A percentile compares a stretch with the other conserved stretches of the same genome.
phyloP scores from a whole-genome alignment of 2,888 invertebrate genomes.

The Drosophila prolongata region DNA sequence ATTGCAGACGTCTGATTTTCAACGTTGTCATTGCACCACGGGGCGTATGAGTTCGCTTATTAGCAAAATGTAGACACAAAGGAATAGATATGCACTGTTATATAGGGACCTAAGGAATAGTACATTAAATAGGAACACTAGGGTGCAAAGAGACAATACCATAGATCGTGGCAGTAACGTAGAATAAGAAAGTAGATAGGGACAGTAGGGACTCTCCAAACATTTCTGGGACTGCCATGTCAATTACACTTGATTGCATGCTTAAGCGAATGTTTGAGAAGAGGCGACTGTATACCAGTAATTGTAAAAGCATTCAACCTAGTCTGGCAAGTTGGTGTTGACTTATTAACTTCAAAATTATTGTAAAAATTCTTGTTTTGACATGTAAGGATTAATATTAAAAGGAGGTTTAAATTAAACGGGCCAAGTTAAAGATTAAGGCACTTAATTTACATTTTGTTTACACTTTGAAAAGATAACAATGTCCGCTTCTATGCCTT shows the following conservation, averaged over 20 bases:
- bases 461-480: slow-evolving; percentile 2
- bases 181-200: neutral
- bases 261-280: slow-evolving; percentile 48
- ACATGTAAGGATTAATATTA: slow-evolving; percentile 1
- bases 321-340: too few relatives aligned
- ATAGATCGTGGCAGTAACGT: neutral
- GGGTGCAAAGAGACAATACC: neutral
- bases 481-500: slow-evolving; percentile 8
- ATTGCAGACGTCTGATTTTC: slow-evolving; percentile 51
- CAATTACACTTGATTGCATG: slow-evolving; percentile 53
- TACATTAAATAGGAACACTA: neutral
- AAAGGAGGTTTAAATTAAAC: neutral
- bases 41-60: slow-evolving; percentile 60
- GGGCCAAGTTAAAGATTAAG: neutral
- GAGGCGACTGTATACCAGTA: too few relatives aligned
- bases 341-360: too few relatives aligned
- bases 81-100: neutral
- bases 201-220: neutral
- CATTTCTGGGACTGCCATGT: slow-evolving; percentile 27
- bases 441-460: neutral
- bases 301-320: too few relatives aligned
- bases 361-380: too few relatives aligned
- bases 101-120: neutral
- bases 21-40: slow-evolving; percentile 57
- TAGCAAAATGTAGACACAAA: slow-evolving; percentile 22